These are phyloP conservation scores for Oedothorax gibbosus DNA, from an alignment of 1,140 invertebrate genomes.

Conservation along the genomic window DNA sequence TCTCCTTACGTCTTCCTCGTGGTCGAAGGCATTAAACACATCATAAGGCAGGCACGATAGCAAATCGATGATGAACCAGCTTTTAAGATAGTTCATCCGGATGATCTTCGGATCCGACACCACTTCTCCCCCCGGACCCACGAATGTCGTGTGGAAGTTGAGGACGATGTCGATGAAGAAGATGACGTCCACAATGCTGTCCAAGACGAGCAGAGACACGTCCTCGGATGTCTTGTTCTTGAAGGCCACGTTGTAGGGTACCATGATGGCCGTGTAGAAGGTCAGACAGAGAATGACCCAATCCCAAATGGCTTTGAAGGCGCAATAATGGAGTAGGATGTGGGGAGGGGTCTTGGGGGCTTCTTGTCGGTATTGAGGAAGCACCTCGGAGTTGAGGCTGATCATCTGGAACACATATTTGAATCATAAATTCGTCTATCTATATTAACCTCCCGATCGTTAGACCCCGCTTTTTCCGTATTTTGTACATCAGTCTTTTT, in stretches of 20 bases:
- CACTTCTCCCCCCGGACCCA: slow-evolving; percentile 95
- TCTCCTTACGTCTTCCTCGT: slow-evolving; percentile 94
- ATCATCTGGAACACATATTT: slow-evolving; percentile 81
- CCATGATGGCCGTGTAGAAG: slow-evolving; percentile 99
- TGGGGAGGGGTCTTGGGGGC: slow-evolving; percentile 99
- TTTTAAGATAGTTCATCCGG: slow-evolving; percentile 98
- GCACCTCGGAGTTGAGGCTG: slow-evolving; percentile 94
- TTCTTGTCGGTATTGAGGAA: slow-evolving; percentile 99
- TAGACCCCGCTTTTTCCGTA: no score
- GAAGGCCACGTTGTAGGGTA: slow-evolving; percentile 99
- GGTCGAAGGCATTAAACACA: slow-evolving; percentile 99
- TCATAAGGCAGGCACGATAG: slow-evolving; percentile 99
- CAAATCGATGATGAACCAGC: slow-evolving; percentile 99
- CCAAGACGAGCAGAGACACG: slow-evolving; percentile 94
- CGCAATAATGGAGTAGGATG: slow-evolving; percentile 97
- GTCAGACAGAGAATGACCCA: slow-evolving; percentile 99
- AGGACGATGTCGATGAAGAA: slow-evolving; percentile 99
- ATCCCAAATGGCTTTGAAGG: slow-evolving; percentile 97
- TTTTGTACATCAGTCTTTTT: no score
- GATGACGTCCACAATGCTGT: slow-evolving; percentile 99
- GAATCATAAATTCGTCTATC: no score
- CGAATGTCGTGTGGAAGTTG: slow-evolving; percentile 99
- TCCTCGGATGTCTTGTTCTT: slow-evolving; percentile 99
- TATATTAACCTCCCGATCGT: no score
- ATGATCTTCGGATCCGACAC: slow-evolving; percentile 98